phyloP scores from a whole-genome alignment of 2,113 vertebrate genomes.

The Tiliqua scincoides region DNA sequence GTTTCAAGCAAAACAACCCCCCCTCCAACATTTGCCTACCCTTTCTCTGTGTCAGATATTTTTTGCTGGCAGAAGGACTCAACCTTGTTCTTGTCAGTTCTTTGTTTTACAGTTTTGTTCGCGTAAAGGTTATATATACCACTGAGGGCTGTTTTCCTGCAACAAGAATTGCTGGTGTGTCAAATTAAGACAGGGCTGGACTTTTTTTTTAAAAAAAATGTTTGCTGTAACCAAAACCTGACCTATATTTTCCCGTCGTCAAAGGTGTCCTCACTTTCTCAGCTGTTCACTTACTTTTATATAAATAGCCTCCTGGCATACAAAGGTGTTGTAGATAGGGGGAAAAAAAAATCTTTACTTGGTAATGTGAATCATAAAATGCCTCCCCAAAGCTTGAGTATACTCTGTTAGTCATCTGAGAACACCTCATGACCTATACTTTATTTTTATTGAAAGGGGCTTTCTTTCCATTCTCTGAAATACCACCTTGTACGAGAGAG shows the following conservation, averaged over 20 bases:
- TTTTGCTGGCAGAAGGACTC: neutral
- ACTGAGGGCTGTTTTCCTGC: neutral
- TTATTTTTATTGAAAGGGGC: constrained; percentile 15
- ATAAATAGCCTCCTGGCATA: neutral
- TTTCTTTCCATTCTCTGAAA: constrained; percentile 14
- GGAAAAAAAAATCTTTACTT: neutral
- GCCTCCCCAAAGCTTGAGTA: constrained; percentile 23
- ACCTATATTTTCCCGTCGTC: neutral
- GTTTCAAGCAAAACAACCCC: constrained; percentile 23
- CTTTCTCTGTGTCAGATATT: neutral
- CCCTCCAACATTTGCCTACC: neutral
- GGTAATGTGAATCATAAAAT: neutral
- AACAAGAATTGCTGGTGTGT: constrained; percentile 9
- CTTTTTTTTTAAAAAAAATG: constrained; percentile 18
- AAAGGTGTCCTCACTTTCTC: constrained; percentile 1
- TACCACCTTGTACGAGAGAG: constrained; percentile 5
- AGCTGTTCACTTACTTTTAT: constrained; percentile 2
- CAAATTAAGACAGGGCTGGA: constrained; percentile 38
- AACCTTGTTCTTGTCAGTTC: constrained; percentile 16
- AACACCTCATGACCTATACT: neutral
- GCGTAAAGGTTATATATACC: neutral
- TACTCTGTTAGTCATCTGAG: accelerated
- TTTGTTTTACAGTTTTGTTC: neutral
- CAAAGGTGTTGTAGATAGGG: constrained; percentile 19
- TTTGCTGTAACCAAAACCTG: constrained; percentile 23